These are phyloP conservation scores for Drosophila littoralis DNA, from an alignment of 1,140 invertebrate genomes.

Conservation along the genomic window DNA sequence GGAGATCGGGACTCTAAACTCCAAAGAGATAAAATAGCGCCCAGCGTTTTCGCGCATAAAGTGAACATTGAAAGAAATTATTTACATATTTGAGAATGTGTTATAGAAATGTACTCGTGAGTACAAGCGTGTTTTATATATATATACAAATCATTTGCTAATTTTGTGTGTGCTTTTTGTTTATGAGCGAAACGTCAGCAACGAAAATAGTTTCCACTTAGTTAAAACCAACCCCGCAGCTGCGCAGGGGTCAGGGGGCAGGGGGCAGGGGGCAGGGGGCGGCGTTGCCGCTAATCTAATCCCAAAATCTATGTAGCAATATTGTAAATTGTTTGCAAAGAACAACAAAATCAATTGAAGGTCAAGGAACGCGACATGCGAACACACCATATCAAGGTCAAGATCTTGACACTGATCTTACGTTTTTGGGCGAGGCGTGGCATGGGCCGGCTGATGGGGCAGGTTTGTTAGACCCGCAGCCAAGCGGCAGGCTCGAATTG, in stretches of 20 bases:
- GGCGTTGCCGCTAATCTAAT: constrained; percentile 28
- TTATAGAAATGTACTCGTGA: constrained; percentile 21
- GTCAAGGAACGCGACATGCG: constrained; percentile 23
- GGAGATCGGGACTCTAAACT: neutral
- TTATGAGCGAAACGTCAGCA: constrained; percentile 56
- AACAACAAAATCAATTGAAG: constrained; percentile 41
- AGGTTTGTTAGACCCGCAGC: neutral
- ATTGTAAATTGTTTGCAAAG: constrained; percentile 72
- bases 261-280: neutral
- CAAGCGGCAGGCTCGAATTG: neutral
- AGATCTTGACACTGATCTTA: constrained; percentile 65
- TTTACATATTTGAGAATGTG: constrained; percentile 13
- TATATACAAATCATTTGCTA: constrained; percentile 39
- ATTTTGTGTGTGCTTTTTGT: constrained; percentile 38
- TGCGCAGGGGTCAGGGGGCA: neutral
- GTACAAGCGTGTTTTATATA: constrained; percentile 21
- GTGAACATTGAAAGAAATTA: neutral
- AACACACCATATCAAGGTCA: constrained; percentile 57
- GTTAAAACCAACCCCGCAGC: neutral
- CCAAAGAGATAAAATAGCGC: neutral
- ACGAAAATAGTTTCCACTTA: constrained; percentile 65
- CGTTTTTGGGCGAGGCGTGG: constrained; percentile 19
- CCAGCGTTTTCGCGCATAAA: neutral
- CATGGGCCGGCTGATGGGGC: neutral
- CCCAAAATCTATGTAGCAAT: constrained; percentile 54